phyloP scores from a whole-genome alignment of 2,113 vertebrate species.

The Podocnemis expansa region DNA sequence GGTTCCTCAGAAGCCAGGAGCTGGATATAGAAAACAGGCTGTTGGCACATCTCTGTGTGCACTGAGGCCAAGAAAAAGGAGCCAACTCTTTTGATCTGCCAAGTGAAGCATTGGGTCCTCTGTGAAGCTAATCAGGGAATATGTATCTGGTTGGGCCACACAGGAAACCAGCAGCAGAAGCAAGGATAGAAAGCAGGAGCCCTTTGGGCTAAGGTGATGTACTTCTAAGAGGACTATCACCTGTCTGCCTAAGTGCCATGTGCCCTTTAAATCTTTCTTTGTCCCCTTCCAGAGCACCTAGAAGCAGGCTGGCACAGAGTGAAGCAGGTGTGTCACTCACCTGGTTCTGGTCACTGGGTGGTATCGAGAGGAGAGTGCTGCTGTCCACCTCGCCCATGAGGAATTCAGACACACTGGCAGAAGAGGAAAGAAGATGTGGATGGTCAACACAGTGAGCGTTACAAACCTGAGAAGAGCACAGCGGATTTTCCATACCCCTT shows the following conservation, averaged over 20 bases:
- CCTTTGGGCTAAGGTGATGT: not conserved
- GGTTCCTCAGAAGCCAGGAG: not conserved
- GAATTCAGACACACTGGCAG: constrained; percentile 89
- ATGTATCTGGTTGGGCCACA: fast-evolving
- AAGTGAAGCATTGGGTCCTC: not conserved
- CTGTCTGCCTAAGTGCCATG: fast-evolving
- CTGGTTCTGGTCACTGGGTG: constrained; percentile 90
- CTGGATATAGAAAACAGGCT: not conserved
- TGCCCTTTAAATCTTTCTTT: not conserved
- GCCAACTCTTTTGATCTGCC: not conserved
- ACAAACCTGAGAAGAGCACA: not conserved
- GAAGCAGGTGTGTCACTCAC: constrained; percentile 71
- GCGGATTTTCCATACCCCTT: not conserved
- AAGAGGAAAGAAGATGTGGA: fast-evolving
- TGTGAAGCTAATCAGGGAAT: not conserved
- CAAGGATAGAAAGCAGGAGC: not conserved
- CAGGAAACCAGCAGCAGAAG: not conserved
- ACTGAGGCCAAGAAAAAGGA: not conserved
- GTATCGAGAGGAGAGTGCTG: constrained; percentile 91
- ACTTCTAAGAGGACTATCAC: not conserved
- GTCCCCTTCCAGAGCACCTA: not conserved
- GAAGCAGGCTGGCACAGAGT: fast-evolving
- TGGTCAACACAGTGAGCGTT: not conserved
- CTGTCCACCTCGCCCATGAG: constrained; percentile 98
- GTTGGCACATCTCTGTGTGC: not conserved